A percentile compares a stretch with the other conserved stretches of the same genome.
phyloP scores from a whole-genome alignment of 2,888 invertebrate genomes.

The Ectropis crepuscularia region DNA sequence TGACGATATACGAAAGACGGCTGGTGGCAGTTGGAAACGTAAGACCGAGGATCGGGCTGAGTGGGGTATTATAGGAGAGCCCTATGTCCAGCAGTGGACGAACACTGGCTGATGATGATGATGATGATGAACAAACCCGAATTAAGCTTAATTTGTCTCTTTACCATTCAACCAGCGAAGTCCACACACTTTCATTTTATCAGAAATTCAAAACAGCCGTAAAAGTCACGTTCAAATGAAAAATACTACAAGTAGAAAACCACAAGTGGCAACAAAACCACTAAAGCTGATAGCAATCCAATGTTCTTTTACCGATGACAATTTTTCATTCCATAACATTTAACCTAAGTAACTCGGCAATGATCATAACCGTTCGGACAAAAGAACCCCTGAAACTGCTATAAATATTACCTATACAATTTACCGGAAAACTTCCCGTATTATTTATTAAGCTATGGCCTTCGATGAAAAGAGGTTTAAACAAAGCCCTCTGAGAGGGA shows the following conservation, averaged over 20 bases:
- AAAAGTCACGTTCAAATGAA: not conserved
- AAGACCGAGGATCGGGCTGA: too few species aligned
- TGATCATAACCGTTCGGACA: slow-evolving; percentile 42
- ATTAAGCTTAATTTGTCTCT: too few species aligned
- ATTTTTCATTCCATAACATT: slow-evolving; percentile 38
- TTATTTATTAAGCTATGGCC: slow-evolving; percentile 58
- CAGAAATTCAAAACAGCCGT: too few species aligned
- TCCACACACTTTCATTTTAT: too few species aligned
- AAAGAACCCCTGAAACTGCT: slow-evolving; percentile 40
- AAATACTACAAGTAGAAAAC: not conserved
- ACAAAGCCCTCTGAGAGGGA: slow-evolving; percentile 60
- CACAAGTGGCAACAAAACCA: slow-evolving; percentile 14
- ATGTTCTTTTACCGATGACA: slow-evolving; percentile 22
- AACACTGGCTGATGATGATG: too few species aligned
- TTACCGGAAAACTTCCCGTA: slow-evolving; percentile 49
- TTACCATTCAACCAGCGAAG: too few species aligned
- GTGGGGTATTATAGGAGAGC: too few species aligned
- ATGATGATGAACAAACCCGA: too few species aligned
- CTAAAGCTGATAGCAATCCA: slow-evolving; percentile 11
- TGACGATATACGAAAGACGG: too few species aligned
- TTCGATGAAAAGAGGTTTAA: slow-evolving; percentile 54
- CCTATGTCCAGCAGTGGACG: too few species aligned
- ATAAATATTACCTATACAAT: slow-evolving; percentile 55
- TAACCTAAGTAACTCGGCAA: slow-evolving; percentile 40
- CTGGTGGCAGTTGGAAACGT: too few species aligned